Conservation (phyloP, 2,797 vertebrate genomes). For the Arvicola amphibius region DNA sequence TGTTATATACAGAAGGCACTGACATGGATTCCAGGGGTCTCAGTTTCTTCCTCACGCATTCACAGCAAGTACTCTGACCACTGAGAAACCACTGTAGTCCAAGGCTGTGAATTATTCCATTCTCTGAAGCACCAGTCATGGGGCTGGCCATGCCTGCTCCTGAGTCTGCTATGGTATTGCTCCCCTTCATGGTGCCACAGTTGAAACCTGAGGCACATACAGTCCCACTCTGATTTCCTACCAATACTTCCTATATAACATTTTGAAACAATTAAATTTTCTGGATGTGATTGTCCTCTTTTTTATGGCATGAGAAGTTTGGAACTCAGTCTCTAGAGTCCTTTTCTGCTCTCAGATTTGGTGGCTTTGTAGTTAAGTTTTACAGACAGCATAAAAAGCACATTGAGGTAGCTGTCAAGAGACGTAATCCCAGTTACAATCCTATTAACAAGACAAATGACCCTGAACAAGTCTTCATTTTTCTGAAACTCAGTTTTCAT, state of each 20-base stretch:
- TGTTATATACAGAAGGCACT: too few species aligned
- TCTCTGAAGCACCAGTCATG: conserved; percentile 14
- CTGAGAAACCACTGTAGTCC: not conserved
- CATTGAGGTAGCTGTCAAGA: conserved; percentile 38
- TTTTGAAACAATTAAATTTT: conserved; percentile 57
- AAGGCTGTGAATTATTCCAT: not conserved
- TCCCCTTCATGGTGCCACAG: not conserved
- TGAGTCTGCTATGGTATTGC: not conserved
- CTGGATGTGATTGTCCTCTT: conserved; percentile 25
- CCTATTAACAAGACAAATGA: not conserved
- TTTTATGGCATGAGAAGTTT: conserved; percentile 51
- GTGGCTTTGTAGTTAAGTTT: conserved; percentile 47
- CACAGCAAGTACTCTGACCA: not conserved
- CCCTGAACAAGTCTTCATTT: conserved; percentile 35
- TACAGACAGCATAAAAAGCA: conserved; percentile 37
- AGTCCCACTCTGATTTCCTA: not conserved
- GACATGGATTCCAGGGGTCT: too few species aligned
- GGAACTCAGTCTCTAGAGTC: conserved; percentile 43
- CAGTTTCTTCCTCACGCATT: not conserved
- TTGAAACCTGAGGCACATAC: conserved; percentile 31
- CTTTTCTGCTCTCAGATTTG: conserved; percentile 37
- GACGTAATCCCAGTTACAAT: conserved; percentile 29
- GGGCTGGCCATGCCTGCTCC: not conserved
- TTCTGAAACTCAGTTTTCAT: not conserved
- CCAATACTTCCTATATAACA: conserved; percentile 45